Evolutionary conservation across 2,888 invertebrate genomes (phyloP).

Genomic region (Ormyrus thymus): DNA sequence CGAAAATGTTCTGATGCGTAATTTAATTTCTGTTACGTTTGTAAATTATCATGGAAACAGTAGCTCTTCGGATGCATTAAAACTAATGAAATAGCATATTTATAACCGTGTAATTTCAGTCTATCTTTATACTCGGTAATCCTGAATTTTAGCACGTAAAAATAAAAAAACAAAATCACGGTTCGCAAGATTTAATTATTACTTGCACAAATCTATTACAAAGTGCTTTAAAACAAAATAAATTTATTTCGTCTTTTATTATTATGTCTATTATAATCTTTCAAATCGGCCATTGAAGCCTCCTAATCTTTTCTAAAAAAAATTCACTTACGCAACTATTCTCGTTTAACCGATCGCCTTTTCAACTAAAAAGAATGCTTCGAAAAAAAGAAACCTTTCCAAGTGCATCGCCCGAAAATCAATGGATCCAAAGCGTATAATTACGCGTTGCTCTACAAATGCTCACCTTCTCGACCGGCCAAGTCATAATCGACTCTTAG

Average conservation of each 20-base stretch:
- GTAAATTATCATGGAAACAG: slow-evolving; percentile 1
- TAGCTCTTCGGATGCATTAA: background rate
- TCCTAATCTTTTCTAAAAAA: background rate
- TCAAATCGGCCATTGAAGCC: background rate
- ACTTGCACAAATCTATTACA: no score
- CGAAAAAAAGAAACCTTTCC: no score
- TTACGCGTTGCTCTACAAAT: background rate
- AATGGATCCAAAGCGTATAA: background rate
- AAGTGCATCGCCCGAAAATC: background rate
- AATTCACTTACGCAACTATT: no score
- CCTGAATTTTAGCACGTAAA: slow-evolving; percentile 2
- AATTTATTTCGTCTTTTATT: background rate
- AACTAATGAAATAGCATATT: slow-evolving; percentile 29
- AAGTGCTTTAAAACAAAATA: background rate
- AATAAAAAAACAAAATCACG: background rate
- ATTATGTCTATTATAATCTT: no score
- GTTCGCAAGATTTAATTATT: no score
- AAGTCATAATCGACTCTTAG: slow-evolving; percentile 9
- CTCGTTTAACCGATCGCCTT: no score
- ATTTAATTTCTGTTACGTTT: no score
- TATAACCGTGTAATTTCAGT: slow-evolving; percentile 25
- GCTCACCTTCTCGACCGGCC: slow-evolving; percentile 16
- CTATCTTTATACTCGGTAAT: background rate
- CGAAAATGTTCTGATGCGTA: no score
- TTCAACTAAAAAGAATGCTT: no score